Conservation (phyloP, 2,113 vertebrate species). For the Atrichornis clamosus region DNA sequence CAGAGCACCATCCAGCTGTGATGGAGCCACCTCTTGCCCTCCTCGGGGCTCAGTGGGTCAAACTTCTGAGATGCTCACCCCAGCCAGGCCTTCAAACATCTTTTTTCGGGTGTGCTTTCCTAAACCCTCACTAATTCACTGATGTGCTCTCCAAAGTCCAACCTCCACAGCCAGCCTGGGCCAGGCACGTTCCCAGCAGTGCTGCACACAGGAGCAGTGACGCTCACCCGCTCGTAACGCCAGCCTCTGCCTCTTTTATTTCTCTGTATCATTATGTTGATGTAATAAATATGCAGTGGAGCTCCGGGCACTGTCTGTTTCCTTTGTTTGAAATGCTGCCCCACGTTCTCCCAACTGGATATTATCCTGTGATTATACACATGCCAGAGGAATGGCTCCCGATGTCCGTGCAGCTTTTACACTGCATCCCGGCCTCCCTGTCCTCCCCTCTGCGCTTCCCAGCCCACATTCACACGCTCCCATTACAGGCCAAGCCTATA, state of each 20-base stretch:
- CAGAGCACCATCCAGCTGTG: neutral
- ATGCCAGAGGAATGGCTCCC: neutral
- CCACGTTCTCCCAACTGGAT: neutral
- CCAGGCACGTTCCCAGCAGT: neutral
- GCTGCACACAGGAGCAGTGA: neutral
- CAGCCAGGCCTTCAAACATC: neutral
- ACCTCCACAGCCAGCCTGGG: neutral
- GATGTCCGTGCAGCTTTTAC: neutral
- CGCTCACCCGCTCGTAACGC: neutral
- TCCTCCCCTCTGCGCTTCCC: neutral
- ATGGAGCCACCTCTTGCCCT: neutral
- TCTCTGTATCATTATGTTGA: slow-evolving; percentile 43
- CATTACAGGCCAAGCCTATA: slow-evolving; percentile 30
- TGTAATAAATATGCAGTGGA: slow-evolving; percentile 42
- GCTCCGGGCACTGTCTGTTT: neutral
- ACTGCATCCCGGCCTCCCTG: neutral
- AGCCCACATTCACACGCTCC: slow-evolving; percentile 56
- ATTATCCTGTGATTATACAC: slow-evolving; percentile 42
- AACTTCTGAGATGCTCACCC: neutral
- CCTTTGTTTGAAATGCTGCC: neutral
- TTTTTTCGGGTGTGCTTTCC: neutral
- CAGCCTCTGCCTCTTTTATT: neutral
- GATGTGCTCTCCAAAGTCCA: neutral
- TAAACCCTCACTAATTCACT: neutral
- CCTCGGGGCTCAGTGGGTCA: fast-evolving